Base-by-base conservation (phyloP, 2,113 vertebrate species). In the Numenius arquata region DNA sequence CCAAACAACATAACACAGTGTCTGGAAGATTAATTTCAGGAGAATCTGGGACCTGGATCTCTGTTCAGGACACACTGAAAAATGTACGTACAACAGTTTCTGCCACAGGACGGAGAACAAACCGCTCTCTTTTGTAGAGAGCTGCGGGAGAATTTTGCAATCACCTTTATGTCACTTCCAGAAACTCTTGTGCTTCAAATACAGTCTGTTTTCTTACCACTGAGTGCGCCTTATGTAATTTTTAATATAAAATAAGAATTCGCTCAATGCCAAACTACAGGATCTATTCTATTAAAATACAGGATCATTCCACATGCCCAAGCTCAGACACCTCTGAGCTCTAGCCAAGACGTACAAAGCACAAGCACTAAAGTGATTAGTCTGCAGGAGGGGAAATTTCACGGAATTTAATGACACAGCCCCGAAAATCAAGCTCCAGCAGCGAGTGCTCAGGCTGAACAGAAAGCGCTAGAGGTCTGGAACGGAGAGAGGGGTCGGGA, bases 391-490 rank as follows among this genome's bases (percentile, higher is more conserved):
- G 65, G 19, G 22, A 30, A 40, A 71, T 81, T 41, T 11, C 68
- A 32, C 3, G 34, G 59, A 84, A 94, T 80, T 40, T n/a, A 56
- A 38, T 41, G 68, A 92, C 59, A 45, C 79, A 66, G 75, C 84
- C 56, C 23, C 4, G 21, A 34, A 22, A 7, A 6, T 27, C 30
- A 63, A 48, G 34, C 38, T 85, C 85, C 93, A 72, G 62, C 89
- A 90, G 62, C 4, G 5, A 83, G 82, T 11, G 48, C 14, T 52
- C 66, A 26, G 34, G 45, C 62, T 80, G 43, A 41, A 12, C 15
- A 6, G 15, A 52, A 53, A 61, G 9, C 11, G 26, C 17, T 3
- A 17, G 21, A 0, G 1, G 19, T 23, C 55, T 52, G 8, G 7
- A 68, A 65, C 8, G 22, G 26, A 17, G 43, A 53, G 47, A 55